Percentiles rank a stretch among this genome's conserved stretches.
phyloP scores from a whole-genome alignment of 2,113 vertebrate species.

The Varanus komodoensis region DNA sequence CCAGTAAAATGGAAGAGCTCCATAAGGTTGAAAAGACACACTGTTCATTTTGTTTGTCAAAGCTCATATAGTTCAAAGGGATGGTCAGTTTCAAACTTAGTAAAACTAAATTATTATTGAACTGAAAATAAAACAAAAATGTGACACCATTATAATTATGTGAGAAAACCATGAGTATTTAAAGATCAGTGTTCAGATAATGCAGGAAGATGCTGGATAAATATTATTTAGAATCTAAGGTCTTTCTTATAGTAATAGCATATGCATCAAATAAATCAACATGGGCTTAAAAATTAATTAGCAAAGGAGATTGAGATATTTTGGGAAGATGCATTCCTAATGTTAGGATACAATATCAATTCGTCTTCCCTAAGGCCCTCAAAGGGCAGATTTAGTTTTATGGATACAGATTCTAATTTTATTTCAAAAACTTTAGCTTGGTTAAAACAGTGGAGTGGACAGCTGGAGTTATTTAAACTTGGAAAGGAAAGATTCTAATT shows the following conservation, averaged over 20 bases:
- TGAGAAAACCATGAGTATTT: neutral
- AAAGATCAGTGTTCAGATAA: neutral
- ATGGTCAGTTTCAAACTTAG: neutral
- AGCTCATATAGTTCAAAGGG: neutral
- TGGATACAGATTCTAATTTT: too few species aligned
- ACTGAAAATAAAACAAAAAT: neutral
- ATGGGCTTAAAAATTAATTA: neutral
- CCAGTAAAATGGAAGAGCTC: neutral
- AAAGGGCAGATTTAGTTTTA: too few species aligned
- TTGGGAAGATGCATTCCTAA: neutral
- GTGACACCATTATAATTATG: neutral
- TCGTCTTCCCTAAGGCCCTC: too few species aligned
- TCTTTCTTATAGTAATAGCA: neutral
- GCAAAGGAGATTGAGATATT: neutral
- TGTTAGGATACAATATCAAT: too few species aligned
- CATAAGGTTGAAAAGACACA: neutral
- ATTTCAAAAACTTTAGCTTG: too few species aligned
- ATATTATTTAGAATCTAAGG: neutral
- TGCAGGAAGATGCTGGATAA: neutral
- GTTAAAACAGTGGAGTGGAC: neutral
- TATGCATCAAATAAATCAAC: too few species aligned
- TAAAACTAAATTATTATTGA: neutral
- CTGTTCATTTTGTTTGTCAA: neutral
- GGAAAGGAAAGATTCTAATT: neutral
- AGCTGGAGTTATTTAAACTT: neutral